phyloP scores from a whole-genome alignment of 1,140 invertebrate genomes.

The Drosophila littoralis region DNA sequence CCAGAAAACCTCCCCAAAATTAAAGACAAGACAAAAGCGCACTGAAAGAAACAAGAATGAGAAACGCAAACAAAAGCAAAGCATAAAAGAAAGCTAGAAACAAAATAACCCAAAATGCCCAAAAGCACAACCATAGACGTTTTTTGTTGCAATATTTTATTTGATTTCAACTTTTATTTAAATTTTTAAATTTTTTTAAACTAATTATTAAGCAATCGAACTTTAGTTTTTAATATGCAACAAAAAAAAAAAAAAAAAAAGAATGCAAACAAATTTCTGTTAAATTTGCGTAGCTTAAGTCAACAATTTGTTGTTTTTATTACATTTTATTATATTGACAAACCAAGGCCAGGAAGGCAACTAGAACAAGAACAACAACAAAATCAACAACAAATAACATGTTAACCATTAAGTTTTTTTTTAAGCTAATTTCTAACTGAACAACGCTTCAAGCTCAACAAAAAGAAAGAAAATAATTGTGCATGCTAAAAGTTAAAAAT shows the following conservation, averaged over 20 bases:
- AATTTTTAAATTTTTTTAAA: conserved; percentile 22
- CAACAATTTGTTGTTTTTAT: conserved; percentile 23
- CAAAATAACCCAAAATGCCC: conserved; percentile 17
- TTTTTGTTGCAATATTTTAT: conserved; percentile 62
- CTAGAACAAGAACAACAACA: conserved; percentile 29
- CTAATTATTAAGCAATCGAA: conserved; percentile 21
- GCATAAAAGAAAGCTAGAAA: conserved; percentile 19
- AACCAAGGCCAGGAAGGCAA: conserved; percentile 44
- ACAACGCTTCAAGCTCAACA: conserved; percentile 22
- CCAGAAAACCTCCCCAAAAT: conserved; percentile 14
- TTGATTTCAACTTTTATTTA: conserved; percentile 38
- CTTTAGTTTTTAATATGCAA: conserved; percentile 27
- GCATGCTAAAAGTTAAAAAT: conserved; percentile 37
- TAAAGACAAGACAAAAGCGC: conserved; percentile 35
- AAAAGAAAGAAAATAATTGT: conserved; percentile 23
- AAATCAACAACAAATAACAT: conserved; percentile 32
- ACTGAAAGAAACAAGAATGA: conserved; percentile 18
- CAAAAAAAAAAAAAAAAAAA: conserved; percentile 1
- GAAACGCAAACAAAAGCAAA: conserved; percentile 2
- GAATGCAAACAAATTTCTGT: conserved; percentile 12
- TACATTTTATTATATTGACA: conserved; percentile 69
- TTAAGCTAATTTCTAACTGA: conserved; percentile 17
- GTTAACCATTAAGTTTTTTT: conserved; percentile 24
- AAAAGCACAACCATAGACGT: conserved; percentile 47
- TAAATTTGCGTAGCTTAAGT: conserved; percentile 28